Conservation (phyloP, 2,888 invertebrate species). For the Cerceris rybyensis region DNA sequence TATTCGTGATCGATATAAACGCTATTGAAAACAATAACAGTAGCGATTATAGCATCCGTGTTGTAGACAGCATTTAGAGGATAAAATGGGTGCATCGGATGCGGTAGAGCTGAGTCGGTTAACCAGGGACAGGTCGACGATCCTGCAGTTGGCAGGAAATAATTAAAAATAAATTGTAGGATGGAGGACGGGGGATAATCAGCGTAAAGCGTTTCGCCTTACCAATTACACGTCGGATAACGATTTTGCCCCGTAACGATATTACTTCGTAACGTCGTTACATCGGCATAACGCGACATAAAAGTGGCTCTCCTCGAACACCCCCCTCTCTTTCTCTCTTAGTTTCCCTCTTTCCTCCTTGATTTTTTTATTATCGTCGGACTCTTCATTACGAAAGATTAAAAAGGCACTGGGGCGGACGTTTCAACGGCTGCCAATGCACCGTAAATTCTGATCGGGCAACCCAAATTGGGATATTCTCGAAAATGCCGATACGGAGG, state of each 20-base stretch:
- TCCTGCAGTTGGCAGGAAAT: constrained; percentile 63
- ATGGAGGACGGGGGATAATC: constrained; percentile 52
- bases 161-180: constrained; percentile 68
- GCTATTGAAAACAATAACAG: constrained; percentile 19
- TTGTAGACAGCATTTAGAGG: constrained; percentile 53
- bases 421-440: constrained; percentile 54
- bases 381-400: constrained; percentile 64
- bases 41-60: constrained; percentile 41
- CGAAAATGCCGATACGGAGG: constrained; percentile 38
- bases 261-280: constrained; percentile 60
- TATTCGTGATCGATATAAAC: neutral
- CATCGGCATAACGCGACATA: constrained; percentile 53
- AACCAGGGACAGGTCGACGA: constrained; percentile 51
- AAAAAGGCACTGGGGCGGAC: constrained; percentile 55
- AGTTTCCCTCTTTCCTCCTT: neutral
- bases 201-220: constrained; percentile 66
- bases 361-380: constrained; percentile 45
- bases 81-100: constrained; percentile 52
- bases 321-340: neutral
- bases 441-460: constrained; percentile 50
- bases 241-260: constrained; percentile 56
- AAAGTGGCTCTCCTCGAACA: constrained; percentile 40
- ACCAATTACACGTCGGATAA: constrained; percentile 62
- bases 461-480: constrained; percentile 21
- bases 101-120: constrained; percentile 41